Evolutionary conservation across 2,797 vertebrate species (phyloP).

Genomic region (Hephaestus fuliginosus): DNA sequence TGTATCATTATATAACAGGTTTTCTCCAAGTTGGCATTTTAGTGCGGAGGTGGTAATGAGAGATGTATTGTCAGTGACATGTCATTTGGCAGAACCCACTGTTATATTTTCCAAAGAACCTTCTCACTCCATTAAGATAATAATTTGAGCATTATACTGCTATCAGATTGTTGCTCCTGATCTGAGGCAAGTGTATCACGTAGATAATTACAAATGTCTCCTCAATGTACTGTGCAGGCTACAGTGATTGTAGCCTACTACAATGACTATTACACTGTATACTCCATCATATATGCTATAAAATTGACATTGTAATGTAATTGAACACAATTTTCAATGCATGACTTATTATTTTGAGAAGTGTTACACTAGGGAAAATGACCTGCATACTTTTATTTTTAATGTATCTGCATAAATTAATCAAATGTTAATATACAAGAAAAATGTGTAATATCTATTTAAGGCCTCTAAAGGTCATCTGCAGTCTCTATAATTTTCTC

Average conservation of each 20-base stretch:
- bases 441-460: not conserved
- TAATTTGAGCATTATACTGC: slow-evolving; percentile 24
- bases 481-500: not conserved
- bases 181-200: not conserved
- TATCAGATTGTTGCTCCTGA: slow-evolving; percentile 16
- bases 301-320: not conserved
- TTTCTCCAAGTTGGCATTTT: slow-evolving; percentile 22
- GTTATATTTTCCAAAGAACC: slow-evolving; percentile 24
- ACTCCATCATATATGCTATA: not conserved
- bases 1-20: slow-evolving; percentile 14
- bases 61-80: slow-evolving; percentile 28
- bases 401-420: not conserved
- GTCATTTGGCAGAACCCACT: slow-evolving; percentile 15
- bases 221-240: not conserved
- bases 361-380: not conserved
- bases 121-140: slow-evolving; percentile 30
- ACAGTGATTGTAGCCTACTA: not conserved
- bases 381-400: not conserved
- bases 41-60: slow-evolving; percentile 20
- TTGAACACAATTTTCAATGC: not conserved
- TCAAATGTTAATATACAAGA: not conserved
- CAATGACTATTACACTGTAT: not conserved
- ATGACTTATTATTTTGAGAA: not conserved
- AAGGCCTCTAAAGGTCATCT: slow-evolving; percentile 10
- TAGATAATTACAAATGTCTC: slow-evolving; percentile 12